Evolutionary conservation across 2,888 invertebrate species (phyloP).

Genomic region (Melanotus villosus): DNA sequence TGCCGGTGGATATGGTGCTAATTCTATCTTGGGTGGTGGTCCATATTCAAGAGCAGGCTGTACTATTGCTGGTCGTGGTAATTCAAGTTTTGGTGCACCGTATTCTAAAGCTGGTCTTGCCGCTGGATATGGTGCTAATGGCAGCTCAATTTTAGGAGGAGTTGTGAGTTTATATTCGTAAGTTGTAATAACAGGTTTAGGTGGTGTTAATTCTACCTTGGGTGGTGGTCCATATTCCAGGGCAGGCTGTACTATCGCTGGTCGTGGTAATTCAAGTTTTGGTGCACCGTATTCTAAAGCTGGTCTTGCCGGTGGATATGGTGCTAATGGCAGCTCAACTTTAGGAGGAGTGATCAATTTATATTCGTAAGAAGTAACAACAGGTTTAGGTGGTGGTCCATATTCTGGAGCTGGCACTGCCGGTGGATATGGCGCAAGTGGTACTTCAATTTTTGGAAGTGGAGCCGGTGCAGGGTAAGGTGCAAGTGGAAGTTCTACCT

Average conservation of each 20-base stretch:
- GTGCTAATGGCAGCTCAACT: not conserved
- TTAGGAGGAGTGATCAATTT: not conserved
- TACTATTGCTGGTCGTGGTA: not conserved
- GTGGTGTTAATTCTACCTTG: not conserved
- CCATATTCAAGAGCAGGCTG: not conserved
- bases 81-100: not conserved
- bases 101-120: not conserved
- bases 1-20: not conserved
- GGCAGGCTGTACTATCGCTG: not conserved
- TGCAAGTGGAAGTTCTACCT: slow-evolving; percentile 7
- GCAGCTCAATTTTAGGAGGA: not conserved
- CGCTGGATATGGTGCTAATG: slow-evolving; percentile 7
- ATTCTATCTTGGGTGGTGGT: too few relatives aligned
- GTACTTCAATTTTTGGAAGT: not conserved
- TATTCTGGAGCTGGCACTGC: not conserved
- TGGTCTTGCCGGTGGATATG: not conserved
- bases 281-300: not conserved
- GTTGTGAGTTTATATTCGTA: not conserved
- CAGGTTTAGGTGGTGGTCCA: not conserved
- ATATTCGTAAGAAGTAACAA: not conserved
- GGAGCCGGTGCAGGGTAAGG: slow-evolving; percentile 9
- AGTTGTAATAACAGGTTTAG: not conserved
- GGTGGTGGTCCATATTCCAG: not conserved
- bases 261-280: not conserved
- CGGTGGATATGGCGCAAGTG: not conserved